A percentile compares a stretch with the other conserved stretches of the same genome.
Conservation (phyloP, 2,113 vertebrate genomes). For the Scytalopus superciliaris region DNA sequence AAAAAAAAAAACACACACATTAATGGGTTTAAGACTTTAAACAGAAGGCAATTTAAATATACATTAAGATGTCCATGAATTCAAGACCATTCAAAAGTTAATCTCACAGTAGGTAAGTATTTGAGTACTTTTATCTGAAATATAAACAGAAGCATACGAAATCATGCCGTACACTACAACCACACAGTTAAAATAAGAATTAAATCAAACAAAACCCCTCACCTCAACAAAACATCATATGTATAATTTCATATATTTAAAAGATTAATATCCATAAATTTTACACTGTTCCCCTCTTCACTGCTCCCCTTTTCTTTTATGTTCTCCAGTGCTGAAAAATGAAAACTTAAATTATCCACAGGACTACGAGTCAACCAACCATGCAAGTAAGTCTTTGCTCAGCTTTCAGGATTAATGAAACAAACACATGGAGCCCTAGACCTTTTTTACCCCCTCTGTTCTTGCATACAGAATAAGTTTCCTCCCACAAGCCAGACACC, state of each 20-base stretch:
- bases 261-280: not conserved
- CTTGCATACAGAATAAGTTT: not conserved
- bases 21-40: not conserved
- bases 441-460: not conserved
- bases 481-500: not conserved
- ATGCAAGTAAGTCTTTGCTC: not conserved
- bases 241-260: not conserved
- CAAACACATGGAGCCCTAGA: not conserved
- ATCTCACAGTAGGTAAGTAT: not conserved
- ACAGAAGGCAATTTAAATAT: not conserved
- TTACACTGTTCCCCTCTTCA: not conserved
- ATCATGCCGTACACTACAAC: not conserved
- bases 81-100: not conserved
- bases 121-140: not conserved
- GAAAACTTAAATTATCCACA: not conserved
- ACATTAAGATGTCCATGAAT: not conserved
- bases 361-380: not conserved
- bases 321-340: not conserved
- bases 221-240: not conserved
- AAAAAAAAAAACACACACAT: slow-evolving; percentile 45
- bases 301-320: not conserved
- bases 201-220: not conserved
- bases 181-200: not conserved
- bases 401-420: not conserved
- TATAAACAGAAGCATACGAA: not conserved